Conservation (phyloP, 2,797 vertebrate species). For the Lutjanus campechanus region DNA sequence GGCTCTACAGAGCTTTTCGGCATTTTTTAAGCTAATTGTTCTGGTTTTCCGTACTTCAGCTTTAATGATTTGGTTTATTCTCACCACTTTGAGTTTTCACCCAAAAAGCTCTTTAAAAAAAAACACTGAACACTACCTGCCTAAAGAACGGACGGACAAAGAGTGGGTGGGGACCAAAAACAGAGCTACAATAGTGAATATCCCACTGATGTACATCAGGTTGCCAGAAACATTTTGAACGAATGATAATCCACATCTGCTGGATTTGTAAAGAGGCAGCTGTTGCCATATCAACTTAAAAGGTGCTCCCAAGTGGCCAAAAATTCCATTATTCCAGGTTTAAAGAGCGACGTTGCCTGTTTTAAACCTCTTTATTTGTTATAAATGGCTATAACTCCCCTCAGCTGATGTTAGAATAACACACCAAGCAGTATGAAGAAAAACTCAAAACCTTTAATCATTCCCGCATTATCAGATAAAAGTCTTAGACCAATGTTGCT, state of each 20-base stretch:
- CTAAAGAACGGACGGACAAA: no score
- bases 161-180: not conserved
- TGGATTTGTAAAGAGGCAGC: not conserved
- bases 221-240: not conserved
- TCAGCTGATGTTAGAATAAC: not conserved
- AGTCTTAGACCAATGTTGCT: not conserved
- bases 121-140: not conserved
- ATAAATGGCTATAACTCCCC: not conserved
- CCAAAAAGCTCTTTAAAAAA: not conserved
- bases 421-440: not conserved
- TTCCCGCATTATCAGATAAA: not conserved
- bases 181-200: not conserved
- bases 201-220: not conserved
- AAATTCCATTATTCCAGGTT: not conserved
- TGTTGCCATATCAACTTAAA: not conserved
- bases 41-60: not conserved
- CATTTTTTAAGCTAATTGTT: not conserved
- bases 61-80: not conserved
- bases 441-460: not conserved
- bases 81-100: not conserved
- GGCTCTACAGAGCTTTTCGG: not conserved
- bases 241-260: not conserved
- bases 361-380: not conserved
- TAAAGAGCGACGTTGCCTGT: not conserved
- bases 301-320: not conserved